phyloP scores from a whole-genome alignment of 2,888 invertebrate species.

The Parthenolecanium corni region DNA sequence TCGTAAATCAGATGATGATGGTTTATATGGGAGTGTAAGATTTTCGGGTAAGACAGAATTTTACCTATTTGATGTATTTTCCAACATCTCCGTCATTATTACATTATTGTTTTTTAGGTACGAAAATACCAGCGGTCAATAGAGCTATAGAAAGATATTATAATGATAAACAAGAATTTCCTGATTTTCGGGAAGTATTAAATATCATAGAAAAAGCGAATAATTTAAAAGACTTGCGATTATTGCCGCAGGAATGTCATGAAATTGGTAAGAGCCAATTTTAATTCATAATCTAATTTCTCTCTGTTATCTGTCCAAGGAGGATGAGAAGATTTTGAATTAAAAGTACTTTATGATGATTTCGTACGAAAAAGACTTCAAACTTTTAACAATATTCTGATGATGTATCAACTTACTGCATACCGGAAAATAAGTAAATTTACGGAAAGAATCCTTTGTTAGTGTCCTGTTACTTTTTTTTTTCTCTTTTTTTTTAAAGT shows the following conservation, averaged over 20 bases:
- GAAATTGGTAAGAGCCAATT: constrained; percentile 29
- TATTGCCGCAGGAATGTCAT: constrained; percentile 32
- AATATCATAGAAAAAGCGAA: constrained; percentile 38
- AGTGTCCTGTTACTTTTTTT: no score
- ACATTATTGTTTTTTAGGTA: constrained; percentile 37
- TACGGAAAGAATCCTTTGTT: no score
- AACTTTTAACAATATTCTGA: no score
- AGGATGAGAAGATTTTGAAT: no score
- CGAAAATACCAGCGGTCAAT: constrained; percentile 46
- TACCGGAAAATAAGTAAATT: no score
- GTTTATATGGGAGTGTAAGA: not conserved
- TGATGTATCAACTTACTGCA: no score
- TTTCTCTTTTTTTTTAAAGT: no score
- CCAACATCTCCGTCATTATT: not conserved
- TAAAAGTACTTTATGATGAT: no score
- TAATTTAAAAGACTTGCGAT: constrained; percentile 35
- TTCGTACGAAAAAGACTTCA: constrained; percentile 3
- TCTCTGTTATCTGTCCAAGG: no score
- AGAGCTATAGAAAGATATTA: constrained; percentile 39
- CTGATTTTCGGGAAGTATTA: constrained; percentile 41
- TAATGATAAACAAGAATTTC: constrained; percentile 40
- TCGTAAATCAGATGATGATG: not conserved
- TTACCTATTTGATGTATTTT: not conserved
- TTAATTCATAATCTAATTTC: not conserved
- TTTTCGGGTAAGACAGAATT: not conserved